Conservation (phyloP, 1,140 invertebrate species). For the Anoplophora glabripennis region DNA sequence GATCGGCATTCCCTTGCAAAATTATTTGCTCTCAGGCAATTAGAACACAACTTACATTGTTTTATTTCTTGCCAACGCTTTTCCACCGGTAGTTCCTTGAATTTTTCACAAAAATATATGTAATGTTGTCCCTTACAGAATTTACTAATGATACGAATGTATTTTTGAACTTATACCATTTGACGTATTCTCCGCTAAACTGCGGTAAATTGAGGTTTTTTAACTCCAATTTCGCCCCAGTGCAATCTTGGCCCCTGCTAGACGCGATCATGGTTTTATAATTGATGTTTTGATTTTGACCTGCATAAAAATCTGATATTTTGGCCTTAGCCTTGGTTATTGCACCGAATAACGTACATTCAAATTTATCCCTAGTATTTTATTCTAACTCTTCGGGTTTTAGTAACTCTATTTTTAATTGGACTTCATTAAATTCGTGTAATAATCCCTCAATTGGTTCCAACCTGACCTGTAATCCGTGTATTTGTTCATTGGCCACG, state of each 20-base stretch:
- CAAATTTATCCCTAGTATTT: neutral
- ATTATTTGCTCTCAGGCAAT: slow-evolving; percentile 13
- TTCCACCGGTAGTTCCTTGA: neutral
- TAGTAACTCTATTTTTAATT: neutral
- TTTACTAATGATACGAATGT: slow-evolving; percentile 8
- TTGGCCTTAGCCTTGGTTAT: neutral
- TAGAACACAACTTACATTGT: neutral
- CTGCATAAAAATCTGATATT: neutral
- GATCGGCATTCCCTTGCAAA: slow-evolving; percentile 12
- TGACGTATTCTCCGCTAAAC: slow-evolving; percentile 8
- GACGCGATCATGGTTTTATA: neutral
- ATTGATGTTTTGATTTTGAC: too few species aligned
- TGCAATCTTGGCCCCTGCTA: neutral
- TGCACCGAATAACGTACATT: neutral
- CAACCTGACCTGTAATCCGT: neutral
- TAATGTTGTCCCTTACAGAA: neutral
- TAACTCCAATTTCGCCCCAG: neutral
- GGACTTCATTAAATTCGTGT: neutral
- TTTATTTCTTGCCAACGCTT: neutral
- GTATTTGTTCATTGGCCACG: neutral
- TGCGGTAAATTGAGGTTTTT: slow-evolving; percentile 4
- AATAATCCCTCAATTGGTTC: neutral
- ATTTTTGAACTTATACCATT: slow-evolving; percentile 12
- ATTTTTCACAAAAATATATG: neutral
- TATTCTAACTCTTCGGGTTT: neutral